These are phyloP conservation scores for Ostrea denselamellosa DNA, from an alignment of 1,140 invertebrate genomes.

Conservation along the genomic window DNA sequence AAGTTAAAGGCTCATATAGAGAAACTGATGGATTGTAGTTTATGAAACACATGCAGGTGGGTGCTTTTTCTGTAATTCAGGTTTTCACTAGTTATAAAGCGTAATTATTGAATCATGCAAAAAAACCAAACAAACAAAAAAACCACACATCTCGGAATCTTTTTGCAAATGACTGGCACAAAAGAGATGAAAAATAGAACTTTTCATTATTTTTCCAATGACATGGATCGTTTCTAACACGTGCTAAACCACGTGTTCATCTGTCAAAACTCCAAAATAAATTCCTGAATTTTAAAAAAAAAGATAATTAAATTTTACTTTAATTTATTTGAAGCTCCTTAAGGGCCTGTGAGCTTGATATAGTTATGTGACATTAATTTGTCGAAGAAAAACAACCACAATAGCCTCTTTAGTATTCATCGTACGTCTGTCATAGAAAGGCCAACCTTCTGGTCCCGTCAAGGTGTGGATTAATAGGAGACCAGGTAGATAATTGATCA, in stretches of 20 bases:
- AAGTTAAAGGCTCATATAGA: no score
- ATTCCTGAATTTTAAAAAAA: background rate
- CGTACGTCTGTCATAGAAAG: background rate
- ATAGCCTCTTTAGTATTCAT: background rate
- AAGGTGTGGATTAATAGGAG: conserved; percentile 35
- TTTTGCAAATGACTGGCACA: background rate
- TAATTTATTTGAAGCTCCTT: background rate
- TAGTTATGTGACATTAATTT: conserved; percentile 35
- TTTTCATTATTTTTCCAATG: background rate
- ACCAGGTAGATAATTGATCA: background rate
- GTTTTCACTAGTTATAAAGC: background rate
- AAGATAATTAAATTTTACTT: background rate
- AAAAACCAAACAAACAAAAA: background rate
- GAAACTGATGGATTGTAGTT: background rate
- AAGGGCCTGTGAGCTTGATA: conserved; percentile 13
- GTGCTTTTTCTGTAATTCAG: background rate
- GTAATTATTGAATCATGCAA: background rate
- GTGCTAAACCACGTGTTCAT: background rate
- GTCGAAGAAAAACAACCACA: conserved; percentile 14
- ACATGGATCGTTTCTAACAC: background rate
- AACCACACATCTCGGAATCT: background rate
- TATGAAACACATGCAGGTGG: conserved; percentile 17
- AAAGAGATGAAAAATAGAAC: background rate
- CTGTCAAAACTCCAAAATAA: background rate
- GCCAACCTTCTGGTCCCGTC: background rate